Evolutionary conservation across 2,888 invertebrate species (phyloP), one percentile per base, ranked within the genome.

Genomic region (Adineta ricciae): DNA sequence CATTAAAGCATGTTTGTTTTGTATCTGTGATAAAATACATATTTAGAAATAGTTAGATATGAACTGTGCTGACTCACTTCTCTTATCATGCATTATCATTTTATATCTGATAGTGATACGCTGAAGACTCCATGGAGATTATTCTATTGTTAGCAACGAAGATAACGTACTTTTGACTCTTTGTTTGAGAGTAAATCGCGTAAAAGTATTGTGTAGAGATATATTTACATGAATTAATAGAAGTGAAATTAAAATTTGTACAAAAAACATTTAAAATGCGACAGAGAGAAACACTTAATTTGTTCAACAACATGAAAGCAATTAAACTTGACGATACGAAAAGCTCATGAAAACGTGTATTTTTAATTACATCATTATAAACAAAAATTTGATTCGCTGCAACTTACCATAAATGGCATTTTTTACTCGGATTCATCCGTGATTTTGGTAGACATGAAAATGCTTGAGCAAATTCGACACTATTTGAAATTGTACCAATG

Each of bases 341-440:
- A 64, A 32, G 32, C 32, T 36, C 5, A 24, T 64, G 27, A 0
- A 32, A 46, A 46, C 14, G 4, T 27, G 27, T 27, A 19, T 32
- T 27, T 32, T 19, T 16, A n/a, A n/a, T n/a, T 19, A 64, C 4
- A 64, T 64, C 11, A 64, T 32, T 32, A 32, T 32, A 32, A 64
- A 32, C 32, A 32, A 16, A 46, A 46, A 64, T 32, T 19, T 64
- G 4, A 64, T 64, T 46, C 11, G 46, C 11, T 46, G 32, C 16
- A 32, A 64, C 19, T 46, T 64, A 86, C 86, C 86, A 86, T 46
- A 86, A 83, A 72, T 84, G 84, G 73, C 86, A 86, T 83, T 86
- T 86, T 19, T 84, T 72, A 21, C 41, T 49, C 19, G 84, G 84
- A 36, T 86, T 86, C 84, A 84, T 86, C 38, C 36, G 64, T 52